phyloP scores from a whole-genome alignment of 2,797 vertebrate species.

The Uromys caudimaculatus region DNA sequence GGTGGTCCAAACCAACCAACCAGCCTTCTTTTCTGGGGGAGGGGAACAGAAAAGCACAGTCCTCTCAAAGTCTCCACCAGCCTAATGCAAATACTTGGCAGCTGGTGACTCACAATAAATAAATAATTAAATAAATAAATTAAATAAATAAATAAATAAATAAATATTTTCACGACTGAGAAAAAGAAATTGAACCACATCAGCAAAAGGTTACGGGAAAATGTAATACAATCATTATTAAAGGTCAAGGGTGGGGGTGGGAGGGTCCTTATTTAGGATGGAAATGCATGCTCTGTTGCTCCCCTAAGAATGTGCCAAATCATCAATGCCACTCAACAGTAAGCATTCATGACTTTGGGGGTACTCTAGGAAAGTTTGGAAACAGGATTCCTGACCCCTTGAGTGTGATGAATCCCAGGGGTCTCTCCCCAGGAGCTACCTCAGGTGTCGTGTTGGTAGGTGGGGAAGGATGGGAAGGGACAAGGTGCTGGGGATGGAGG shows the following conservation, averaged over 20 bases:
- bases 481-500: not conserved
- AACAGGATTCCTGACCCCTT: not conserved
- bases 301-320: slow-evolving; percentile 34
- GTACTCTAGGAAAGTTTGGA: not conserved
- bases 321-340: slow-evolving; percentile 73
- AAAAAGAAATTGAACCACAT: slow-evolving; percentile 69
- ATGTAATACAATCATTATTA: slow-evolving; percentile 60
- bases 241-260: not conserved
- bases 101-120: slow-evolving; percentile 73
- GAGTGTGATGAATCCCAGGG: not conserved
- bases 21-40: slow-evolving; percentile 69
- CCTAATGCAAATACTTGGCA: slow-evolving; percentile 71
- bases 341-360: slow-evolving; percentile 57
- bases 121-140: not conserved
- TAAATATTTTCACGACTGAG: slow-evolving; percentile 78
- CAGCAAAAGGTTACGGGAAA: slow-evolving; percentile 69
- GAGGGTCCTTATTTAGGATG: slow-evolving; percentile 53
- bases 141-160: not conserved
- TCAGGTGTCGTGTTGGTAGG: slow-evolving; percentile 4
- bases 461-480: not conserved
- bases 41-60: slow-evolving; percentile 71
- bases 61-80: slow-evolving; percentile 69
- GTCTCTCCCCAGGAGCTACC: slow-evolving; percentile 46
- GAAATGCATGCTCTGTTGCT: slow-evolving; percentile 48
- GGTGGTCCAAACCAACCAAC: slow-evolving; percentile 78